These are phyloP conservation scores for Lepus oiostolus DNA, from an alignment of 2,797 vertebrate genomes.

Conservation along the genomic window DNA sequence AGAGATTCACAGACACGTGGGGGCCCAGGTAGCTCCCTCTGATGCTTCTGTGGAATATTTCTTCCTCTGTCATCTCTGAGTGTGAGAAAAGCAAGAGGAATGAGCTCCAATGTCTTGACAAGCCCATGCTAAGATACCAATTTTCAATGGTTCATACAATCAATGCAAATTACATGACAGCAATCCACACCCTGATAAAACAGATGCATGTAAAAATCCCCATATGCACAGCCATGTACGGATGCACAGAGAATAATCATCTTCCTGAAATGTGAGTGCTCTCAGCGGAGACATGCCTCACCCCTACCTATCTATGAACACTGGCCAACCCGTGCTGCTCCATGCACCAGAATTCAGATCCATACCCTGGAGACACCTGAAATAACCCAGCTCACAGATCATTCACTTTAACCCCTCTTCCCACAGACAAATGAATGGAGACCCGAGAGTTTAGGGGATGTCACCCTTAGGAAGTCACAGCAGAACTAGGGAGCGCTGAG, in stretches of 20 bases:
- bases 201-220: background rate
- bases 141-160: constrained; percentile 21
- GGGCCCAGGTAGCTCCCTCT: background rate
- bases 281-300: background rate
- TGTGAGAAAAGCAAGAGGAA: background rate
- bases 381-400: background rate
- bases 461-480: background rate
- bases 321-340: background rate
- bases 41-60: background rate
- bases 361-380: background rate
- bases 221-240: background rate
- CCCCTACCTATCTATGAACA: too few relatives aligned
- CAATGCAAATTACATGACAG: background rate
- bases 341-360: background rate
- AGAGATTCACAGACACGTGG: background rate
- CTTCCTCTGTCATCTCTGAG: background rate
- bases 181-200: background rate
- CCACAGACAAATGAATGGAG: background rate
- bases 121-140: background rate
- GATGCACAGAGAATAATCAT: background rate
- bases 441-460: background rate
- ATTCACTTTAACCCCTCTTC: background rate
- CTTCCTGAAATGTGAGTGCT: background rate
- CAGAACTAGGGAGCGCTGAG: background rate
- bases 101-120: background rate